Percentiles rank a stretch among this genome's conserved stretches.
These are phyloP conservation scores for Alectura lathami DNA, from an alignment of 2,113 vertebrate genomes.

Conservation along the genomic window DNA sequence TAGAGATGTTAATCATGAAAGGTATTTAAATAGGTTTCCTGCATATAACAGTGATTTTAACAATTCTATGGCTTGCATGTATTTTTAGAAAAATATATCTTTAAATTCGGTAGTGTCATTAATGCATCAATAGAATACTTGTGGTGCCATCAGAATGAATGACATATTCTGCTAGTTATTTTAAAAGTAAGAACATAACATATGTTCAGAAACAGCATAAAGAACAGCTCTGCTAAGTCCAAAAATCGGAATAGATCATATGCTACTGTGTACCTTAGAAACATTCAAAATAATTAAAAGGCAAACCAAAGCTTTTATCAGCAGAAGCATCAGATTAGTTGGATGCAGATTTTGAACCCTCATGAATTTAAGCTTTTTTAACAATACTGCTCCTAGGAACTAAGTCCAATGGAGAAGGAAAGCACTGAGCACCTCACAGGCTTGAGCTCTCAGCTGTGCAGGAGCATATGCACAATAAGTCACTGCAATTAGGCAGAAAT, in stretches of 20 bases:
- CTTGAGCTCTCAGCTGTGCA: neutral
- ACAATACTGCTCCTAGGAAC: neutral
- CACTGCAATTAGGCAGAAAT: neutral
- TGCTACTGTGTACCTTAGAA: neutral
- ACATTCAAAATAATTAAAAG: neutral
- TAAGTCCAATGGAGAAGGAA: neutral
- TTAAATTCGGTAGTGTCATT: neutral
- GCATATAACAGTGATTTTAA: neutral
- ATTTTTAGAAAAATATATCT: neutral
- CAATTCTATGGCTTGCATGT: neutral
- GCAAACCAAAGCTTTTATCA: neutral
- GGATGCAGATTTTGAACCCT: neutral
- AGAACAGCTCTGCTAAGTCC: conserved; percentile 15
- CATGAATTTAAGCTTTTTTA: neutral
- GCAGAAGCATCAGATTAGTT: neutral
- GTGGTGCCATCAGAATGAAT: conserved; percentile 21
- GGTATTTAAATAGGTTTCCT: neutral
- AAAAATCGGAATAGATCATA: conserved; percentile 25
- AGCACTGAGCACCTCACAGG: neutral
- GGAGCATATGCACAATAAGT: neutral
- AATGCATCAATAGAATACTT: conserved; percentile 42
- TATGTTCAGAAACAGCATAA: conserved; percentile 43
- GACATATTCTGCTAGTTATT: conserved; percentile 54
- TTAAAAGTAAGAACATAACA: conserved; percentile 45
- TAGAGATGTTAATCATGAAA: neutral